Evolutionary conservation across 2,113 vertebrate species (phyloP), one percentile per base, ranked within the genome.

Genomic region (Catharus bicknelli): DNA sequence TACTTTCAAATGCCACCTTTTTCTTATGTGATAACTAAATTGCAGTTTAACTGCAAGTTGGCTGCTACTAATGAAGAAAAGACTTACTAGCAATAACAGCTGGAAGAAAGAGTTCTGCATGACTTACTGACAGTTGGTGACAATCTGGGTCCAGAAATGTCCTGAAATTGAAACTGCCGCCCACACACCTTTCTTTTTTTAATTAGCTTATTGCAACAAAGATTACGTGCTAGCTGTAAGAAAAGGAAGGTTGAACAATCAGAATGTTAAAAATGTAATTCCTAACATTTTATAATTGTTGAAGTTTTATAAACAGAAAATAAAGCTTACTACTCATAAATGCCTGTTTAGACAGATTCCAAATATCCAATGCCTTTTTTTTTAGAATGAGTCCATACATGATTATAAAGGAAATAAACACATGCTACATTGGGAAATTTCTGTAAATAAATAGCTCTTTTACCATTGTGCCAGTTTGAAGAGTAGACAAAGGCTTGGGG

Each of bases 331-430:
- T 72, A 11, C 14, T 86, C 8, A 11, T 36, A 68, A 72, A 36
- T 36, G 8, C 11, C 55, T 0, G 0, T 7, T 17, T 43, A 66
- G 38, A 58, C 36, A 66, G 38, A 48, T 5, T 47, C 51, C 51
- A 73, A 58, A 58, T 22, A 4, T 54, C 72, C 2, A 0, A 30
- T 68, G 23, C 32, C 40, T 69, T 61, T 88, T 42, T 43, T 43
- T 27, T 67, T 48, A 57, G 34, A 66, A 75, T 50, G 17, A 30
- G 16, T 76, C 27, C 19, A 32, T 59, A n/a, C 10, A 4, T 77
- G 6, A 63, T 55, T 76, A 43, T 38, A 78, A 81, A 63, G 34
- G 53, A 84, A 78, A 23, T 25, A 70, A 78, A 67, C 54, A 32
- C 13, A 42, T 38, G 21, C 14, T 54, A 26, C 64, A 78, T 25